Percentiles rank a stretch among this genome's conserved stretches.
phyloP scores from a whole-genome alignment of 2,113 vertebrate genomes.

The Etheostoma cragini region DNA sequence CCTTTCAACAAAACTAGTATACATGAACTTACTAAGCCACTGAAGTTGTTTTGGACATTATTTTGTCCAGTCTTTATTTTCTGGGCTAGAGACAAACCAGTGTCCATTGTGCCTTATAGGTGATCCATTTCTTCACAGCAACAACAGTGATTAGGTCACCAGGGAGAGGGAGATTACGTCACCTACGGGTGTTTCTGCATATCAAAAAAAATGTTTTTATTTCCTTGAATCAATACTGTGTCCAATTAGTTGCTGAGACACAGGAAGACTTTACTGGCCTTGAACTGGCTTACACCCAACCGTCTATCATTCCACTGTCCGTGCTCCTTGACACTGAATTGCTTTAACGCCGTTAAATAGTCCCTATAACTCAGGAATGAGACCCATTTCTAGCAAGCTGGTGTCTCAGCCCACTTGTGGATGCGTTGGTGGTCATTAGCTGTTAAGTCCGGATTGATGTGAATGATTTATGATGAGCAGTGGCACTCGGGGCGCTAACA shows the following conservation, averaged over 20 bases:
- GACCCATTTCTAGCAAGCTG: background rate
- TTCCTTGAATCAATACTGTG: slow-evolving; percentile 6
- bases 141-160: too few species aligned
- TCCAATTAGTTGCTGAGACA: slow-evolving; percentile 36
- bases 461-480: slow-evolving; percentile 40
- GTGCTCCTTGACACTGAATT: background rate
- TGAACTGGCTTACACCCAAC: slow-evolving; percentile 7
- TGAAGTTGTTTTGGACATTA: too few species aligned
- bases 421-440: slow-evolving; percentile 29
- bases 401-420: slow-evolving; percentile 8
- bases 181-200: too few species aligned
- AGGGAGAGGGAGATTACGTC: too few species aligned
- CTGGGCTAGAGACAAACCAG: too few species aligned
- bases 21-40: too few species aligned
- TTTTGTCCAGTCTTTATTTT: too few species aligned
- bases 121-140: too few species aligned
- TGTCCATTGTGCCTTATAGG: too few species aligned
- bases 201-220: too few species aligned
- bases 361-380: background rate
- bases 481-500: background rate
- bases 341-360: background rate
- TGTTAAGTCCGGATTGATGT: background rate
- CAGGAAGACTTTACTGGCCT: slow-evolving; percentile 6
- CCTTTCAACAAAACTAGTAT: too few species aligned
- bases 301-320: background rate